These are phyloP conservation scores for Theodoxus fluviatilis DNA, from an alignment of 2,888 invertebrate genomes.

Conservation along the genomic window DNA sequence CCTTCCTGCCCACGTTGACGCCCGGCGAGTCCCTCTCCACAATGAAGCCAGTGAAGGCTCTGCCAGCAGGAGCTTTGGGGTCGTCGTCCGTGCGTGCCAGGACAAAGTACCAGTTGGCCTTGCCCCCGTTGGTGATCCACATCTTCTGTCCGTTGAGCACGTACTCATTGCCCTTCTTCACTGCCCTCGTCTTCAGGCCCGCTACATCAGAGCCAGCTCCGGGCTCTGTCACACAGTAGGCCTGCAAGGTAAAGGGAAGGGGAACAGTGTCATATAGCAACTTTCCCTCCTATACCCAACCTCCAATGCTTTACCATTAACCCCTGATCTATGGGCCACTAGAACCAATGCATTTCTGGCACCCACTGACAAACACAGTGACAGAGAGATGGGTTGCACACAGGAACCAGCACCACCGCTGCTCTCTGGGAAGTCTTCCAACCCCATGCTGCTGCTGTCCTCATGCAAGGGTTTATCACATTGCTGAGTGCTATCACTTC, in stretches of 20 bases:
- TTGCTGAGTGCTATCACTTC: too few relatives aligned
- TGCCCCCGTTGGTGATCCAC: conserved; percentile 98
- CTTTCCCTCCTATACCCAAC: too few relatives aligned
- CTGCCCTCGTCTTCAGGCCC: conserved; percentile 87
- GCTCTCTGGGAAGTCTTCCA: too few relatives aligned
- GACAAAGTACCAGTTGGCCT: conserved; percentile 95
- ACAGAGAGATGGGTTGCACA: too few relatives aligned
- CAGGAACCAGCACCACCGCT: too few relatives aligned
- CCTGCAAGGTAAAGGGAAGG: conserved; percentile 71
- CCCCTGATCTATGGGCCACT: too few relatives aligned
- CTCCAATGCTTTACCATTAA: too few relatives aligned
- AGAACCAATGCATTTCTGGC: too few relatives aligned
- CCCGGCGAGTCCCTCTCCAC: conserved; percentile 91
- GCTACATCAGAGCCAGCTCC: conserved; percentile 95
- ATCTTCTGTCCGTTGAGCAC: conserved; percentile 93
- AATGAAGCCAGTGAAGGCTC: conserved; percentile 95
- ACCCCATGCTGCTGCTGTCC: too few relatives aligned
- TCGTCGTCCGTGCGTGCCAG: conserved; percentile 91
- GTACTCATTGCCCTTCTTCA: conserved; percentile 89
- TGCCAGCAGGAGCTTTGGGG: conserved; percentile 86
- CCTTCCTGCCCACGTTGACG: conserved; percentile 87
- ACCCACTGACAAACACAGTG: too few relatives aligned
- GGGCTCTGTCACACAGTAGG: conserved; percentile 95
- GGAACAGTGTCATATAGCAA: too few relatives aligned
- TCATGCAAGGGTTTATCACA: too few relatives aligned